Base-by-base conservation (phyloP, 2,113 vertebrate species). In the Ancistrus triradiatus region DNA sequence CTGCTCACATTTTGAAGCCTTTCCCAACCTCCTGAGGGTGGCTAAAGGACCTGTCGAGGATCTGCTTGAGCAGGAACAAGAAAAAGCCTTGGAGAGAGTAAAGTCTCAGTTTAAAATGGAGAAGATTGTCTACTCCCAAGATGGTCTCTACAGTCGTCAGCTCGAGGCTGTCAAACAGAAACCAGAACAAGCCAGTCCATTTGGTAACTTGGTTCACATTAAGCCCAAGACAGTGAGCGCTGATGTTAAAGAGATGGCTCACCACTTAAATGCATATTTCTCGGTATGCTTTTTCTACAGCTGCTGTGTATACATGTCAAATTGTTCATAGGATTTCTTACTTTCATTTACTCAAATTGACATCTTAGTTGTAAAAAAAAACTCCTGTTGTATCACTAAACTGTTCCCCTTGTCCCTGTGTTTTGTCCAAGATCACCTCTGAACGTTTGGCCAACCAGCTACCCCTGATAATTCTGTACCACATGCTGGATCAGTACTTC, bases 41-140 rank as follows among this genome's bases (percentile, higher is more conserved):
- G 55, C 68, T 40, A 86, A 88, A 87, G 1, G 38, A 35, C 86
- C 59, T 60, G 74, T 88, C 2, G 81, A 85, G 75, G 78, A 77
- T 37, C 73, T 89, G 1, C 70, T 49, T 28, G 19, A 61, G 0
- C 38, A 78, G 3, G 81, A 84, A 55, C 73, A 71, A 10, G 31
- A 0, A 0, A 71, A 72, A 9, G 83, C 86, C 0, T 76, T 83
- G 65, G 69, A 31, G 27, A 8, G 0, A 0, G 75, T 91, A 50
- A 62, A 17, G 6, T 53, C 47, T 1, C 86, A 91, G 58, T 90
- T 91, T 68, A 79, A 77, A 58, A 87, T 91, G 81, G 90, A 91
- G 62, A 80, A 59, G 31, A 76, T 85, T 0, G 51, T 90, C 3
- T 90, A 83, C 69, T 89, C 85, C 66, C 87, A 90, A 61, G 89